phyloP scores from a whole-genome alignment of 1,140 invertebrate species.

The Littorina saxatilis region DNA sequence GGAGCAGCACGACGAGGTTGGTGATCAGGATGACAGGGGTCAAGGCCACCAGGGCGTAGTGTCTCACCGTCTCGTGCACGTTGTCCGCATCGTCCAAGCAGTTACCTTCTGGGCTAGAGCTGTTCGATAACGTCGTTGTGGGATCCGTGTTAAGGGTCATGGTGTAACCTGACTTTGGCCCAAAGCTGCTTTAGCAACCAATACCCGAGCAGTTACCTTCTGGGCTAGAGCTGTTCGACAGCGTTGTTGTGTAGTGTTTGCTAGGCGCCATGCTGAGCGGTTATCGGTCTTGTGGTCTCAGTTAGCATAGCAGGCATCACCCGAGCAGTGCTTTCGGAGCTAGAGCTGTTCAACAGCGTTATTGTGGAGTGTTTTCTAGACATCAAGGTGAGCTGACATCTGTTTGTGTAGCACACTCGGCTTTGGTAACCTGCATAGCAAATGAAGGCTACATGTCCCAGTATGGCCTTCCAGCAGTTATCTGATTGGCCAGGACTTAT shows the following conservation, averaged over 20 bases:
- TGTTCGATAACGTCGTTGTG: background rate
- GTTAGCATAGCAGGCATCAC: background rate
- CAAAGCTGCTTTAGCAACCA: background rate
- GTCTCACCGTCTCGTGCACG: constrained; percentile 10
- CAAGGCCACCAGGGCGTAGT: background rate
- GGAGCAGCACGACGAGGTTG: background rate
- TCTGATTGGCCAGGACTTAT: too few relatives aligned
- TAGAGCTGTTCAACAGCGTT: background rate
- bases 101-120: background rate
- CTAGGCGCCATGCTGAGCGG: background rate
- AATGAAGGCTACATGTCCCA: too few relatives aligned
- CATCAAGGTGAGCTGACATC: background rate
- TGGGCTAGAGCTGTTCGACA: background rate
- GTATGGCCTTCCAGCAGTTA: too few relatives aligned
- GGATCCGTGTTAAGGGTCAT: background rate
- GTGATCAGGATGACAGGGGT: constrained; percentile 8
- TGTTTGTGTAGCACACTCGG: too few relatives aligned
- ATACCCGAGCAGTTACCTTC: background rate
- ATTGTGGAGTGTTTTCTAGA: background rate
- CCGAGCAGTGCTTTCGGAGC: too few relatives aligned
- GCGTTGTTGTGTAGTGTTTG: background rate
- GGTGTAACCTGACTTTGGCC: background rate
- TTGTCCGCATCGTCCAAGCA: constrained; percentile 1
- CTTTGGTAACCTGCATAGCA: too few relatives aligned
- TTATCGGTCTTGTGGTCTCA: background rate